Evolutionary conservation across 2,797 vertebrate genomes (phyloP), one percentile per base, ranked within the genome.

Genomic region (Echeneis naucrates): DNA sequence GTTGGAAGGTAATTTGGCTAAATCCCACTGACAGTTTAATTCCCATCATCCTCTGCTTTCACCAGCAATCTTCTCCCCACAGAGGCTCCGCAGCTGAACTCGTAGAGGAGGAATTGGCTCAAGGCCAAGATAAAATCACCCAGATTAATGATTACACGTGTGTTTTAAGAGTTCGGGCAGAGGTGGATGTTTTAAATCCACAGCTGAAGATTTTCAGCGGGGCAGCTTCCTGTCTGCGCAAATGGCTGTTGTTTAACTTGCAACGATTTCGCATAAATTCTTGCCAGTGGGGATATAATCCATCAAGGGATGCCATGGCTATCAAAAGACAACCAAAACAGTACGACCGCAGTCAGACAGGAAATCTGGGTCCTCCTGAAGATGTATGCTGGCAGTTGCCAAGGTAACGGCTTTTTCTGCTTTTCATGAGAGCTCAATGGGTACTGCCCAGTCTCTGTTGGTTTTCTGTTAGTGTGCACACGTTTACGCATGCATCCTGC

Each of bases 351-450:
- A 89, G 87, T 63, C 79, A 85, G 87, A 87, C 83, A 83, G 90
- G 83, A 88, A 89, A 88, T 87, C 85, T 92, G 90, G 90, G 90
- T 90, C 76, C 87, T 91, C 90, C 89, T 82, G 80, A 87, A 92
- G 85, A 89, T 90, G 86, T 86, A 57, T 86, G 88, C 89, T 30
- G 87, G 87, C 88, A 91, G 91, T 91, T 93, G 86, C 90, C 90
- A 90, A 66, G 92, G 92, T 75, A 92, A 92, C 90, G 2, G 84
- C 89, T 81, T 85, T 84, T 86, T 90, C 86, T 89, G 89, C 88
- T 91, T 91, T 90, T 90, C 89, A 90, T 90, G 86, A 86, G 79
- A 84, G 88, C 90, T 90, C 87, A 84, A 83, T 86, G 83, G 87
- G 90, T 89, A 62, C 87, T 88, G 83, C 89, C 91, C 72, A 19